Conservation (phyloP, 2,888 invertebrate genomes). For the Sesia bembeciformis region DNA sequence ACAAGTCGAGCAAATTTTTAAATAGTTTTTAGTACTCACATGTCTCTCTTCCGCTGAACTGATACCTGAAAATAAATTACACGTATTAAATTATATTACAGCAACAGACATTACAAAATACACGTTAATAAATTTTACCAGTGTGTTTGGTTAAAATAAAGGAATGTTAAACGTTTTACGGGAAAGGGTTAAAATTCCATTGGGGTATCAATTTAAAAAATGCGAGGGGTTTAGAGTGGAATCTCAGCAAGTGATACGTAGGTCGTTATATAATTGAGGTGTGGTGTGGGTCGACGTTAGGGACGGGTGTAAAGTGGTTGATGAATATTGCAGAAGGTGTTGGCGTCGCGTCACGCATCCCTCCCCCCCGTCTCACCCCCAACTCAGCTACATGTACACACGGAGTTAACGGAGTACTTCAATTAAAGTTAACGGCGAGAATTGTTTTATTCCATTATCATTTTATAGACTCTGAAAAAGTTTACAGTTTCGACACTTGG, state of each 20-base stretch:
- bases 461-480: not conserved
- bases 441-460: not conserved
- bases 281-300: slow-evolving; percentile 13
- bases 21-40: slow-evolving; percentile 61
- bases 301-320: slow-evolving; percentile 46
- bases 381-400: not conserved
- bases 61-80: slow-evolving; percentile 49
- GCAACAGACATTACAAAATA: not conserved
- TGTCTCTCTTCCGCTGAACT: slow-evolving; percentile 71
- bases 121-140: too few species aligned
- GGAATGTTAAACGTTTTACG: too few species aligned
- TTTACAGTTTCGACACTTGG: too few species aligned
- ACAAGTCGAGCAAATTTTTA: slow-evolving; percentile 27
- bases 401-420: not conserved
- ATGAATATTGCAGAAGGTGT: slow-evolving; percentile 61
- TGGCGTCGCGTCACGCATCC: slow-evolving; percentile 33
- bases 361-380: slow-evolving; percentile 15
- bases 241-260: slow-evolving; percentile 4
- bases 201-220: too few species aligned
- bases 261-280: slow-evolving; percentile 22
- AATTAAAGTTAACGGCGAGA: not conserved
- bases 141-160: too few species aligned
- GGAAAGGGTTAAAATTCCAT: too few species aligned
- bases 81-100: not conserved
- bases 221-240: not conserved